Percentiles rank a stretch among this genome's conserved stretches.
phyloP scores from a whole-genome alignment of 2,113 vertebrate genomes.

The Parus major region DNA sequence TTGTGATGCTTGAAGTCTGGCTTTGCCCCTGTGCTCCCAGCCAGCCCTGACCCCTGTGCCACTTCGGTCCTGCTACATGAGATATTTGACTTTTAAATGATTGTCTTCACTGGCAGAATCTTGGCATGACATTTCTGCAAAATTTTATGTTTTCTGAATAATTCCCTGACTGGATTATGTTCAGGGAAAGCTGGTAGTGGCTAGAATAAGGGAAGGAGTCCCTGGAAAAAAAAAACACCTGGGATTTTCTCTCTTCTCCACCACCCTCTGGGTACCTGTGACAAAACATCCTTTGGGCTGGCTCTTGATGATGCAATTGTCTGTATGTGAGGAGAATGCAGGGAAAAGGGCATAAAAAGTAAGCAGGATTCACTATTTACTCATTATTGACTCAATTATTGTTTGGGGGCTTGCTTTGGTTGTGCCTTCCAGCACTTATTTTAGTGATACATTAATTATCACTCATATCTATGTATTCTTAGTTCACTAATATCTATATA shows the following conservation, averaged over 20 bases:
- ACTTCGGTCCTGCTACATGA: not conserved
- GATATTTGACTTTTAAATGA: not conserved
- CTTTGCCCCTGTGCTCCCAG: not conserved
- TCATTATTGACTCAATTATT: not conserved
- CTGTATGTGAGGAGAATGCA: not conserved
- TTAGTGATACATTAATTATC: not conserved
- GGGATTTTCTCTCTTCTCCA: not conserved
- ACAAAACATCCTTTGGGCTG: not conserved
- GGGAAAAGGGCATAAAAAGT: not conserved
- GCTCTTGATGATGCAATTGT: not conserved
- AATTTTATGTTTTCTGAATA: not conserved
- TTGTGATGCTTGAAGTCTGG: not conserved
- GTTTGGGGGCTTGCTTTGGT: not conserved
- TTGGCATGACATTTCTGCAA: not conserved
- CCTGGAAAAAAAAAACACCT: not conserved
- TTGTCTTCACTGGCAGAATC: not conserved
- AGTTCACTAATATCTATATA: too few species aligned
- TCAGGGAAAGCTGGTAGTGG: not conserved
- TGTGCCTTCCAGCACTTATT: not conserved
- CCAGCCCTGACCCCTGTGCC: rapidly evolving
- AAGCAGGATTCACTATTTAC: not conserved
- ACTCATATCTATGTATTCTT: not conserved
- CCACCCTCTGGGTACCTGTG: not conserved
- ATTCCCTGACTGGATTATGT: not conserved
- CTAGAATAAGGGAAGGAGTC: not conserved